Evolutionary conservation across 2,888 invertebrate species (phyloP).

Genomic region (Elysia crispata): DNA sequence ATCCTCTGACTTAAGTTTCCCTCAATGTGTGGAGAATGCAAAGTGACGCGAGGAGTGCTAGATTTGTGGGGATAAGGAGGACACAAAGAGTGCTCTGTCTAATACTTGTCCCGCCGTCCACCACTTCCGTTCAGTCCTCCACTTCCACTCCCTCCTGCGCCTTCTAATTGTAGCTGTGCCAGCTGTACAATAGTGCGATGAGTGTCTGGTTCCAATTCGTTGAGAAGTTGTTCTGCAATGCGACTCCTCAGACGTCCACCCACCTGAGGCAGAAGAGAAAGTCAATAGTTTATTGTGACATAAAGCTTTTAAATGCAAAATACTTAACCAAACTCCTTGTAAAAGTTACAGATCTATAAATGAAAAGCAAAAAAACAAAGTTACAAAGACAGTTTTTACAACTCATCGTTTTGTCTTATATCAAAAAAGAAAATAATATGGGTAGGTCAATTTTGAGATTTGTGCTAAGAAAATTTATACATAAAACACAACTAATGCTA

Average conservation of each 20-base stretch:
- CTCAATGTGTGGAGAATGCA: too few species aligned
- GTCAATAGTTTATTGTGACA: neutral
- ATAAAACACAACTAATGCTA: too few species aligned
- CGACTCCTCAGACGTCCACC: slow-evolving; percentile 71
- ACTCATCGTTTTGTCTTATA: too few species aligned
- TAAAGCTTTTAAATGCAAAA: neutral
- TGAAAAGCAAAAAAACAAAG: neutral
- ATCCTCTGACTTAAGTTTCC: neutral
- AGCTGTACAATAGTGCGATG: slow-evolving; percentile 67
- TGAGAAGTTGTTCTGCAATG: slow-evolving; percentile 74
- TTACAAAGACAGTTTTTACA: neutral
- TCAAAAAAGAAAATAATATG: too few species aligned
- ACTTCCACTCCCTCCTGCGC: neutral
- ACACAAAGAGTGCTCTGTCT: slow-evolving; percentile 9
- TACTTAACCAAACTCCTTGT: too few species aligned
- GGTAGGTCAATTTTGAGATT: too few species aligned
- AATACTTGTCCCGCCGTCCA: slow-evolving; percentile 13
- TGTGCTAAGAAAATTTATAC: too few species aligned
- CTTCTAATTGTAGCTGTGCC: slow-evolving; percentile 58
- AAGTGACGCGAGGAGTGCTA: too few species aligned
- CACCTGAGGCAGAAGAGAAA: slow-evolving; percentile 60
- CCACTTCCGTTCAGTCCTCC: neutral
- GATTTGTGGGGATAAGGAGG: neutral
- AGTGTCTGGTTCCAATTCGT: slow-evolving; percentile 71
- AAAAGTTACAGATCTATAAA: neutral